Conservation (phyloP, 2,113 vertebrate species). For the Panthera uncia region DNA sequence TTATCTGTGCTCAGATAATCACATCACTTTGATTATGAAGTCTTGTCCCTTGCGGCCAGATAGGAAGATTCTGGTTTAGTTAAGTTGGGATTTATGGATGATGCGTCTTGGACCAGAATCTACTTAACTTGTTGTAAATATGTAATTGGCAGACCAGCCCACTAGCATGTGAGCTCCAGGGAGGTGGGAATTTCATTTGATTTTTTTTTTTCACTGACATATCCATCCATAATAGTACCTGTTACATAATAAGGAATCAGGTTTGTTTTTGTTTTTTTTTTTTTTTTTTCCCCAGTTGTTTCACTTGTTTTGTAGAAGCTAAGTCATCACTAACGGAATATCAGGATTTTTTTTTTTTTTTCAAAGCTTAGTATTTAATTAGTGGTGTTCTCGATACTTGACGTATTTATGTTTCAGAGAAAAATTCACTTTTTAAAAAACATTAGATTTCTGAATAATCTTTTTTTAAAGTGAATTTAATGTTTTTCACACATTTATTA, state of each 20-base stretch:
- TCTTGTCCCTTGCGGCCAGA: not conserved
- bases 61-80: slow-evolving; percentile 24
- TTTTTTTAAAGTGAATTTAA: not conserved
- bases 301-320: slow-evolving; percentile 31
- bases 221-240: not conserved
- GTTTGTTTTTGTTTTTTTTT: not conserved
- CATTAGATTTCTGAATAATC: not conserved
- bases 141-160: not conserved
- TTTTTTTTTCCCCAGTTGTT: not conserved
- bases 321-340: not conserved
- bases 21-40: not conserved
- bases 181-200: not conserved
- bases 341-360: not conserved
- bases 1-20: not conserved
- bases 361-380: slow-evolving; percentile 1
- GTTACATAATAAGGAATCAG: not conserved
- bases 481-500: not conserved
- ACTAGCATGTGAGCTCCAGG: not conserved
- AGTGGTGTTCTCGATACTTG: not conserved
- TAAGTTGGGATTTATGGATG: not conserved
- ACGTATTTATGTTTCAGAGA: slow-evolving; percentile 33
- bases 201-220: not conserved
- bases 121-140: not conserved
- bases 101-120: slow-evolving; percentile 12
- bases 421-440: not conserved